Base-by-base conservation (phyloP, 2,113 vertebrate species). In the Toxotes chatareus region DNA sequence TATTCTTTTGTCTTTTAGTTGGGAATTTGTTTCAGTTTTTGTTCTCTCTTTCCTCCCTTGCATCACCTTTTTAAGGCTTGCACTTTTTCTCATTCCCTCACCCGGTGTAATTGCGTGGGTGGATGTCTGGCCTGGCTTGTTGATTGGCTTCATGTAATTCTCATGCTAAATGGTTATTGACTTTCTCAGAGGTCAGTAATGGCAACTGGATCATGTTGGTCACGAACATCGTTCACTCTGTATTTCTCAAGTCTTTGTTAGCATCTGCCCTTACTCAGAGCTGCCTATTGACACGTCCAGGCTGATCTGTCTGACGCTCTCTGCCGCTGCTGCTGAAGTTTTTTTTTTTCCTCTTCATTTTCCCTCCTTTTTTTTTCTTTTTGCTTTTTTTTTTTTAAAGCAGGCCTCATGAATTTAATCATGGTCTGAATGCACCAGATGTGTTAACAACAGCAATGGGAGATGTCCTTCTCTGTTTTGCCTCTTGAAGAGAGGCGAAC, bases 121-220 rank as follows among this genome's bases (percentile, higher is more conserved):
- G 60, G 76, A 56, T 72, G 64, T 84, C 62, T 67, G 31, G 19
- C 27, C 38, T 4, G 9, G 27, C 73, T 49, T 8, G 68, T 56
- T 80, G 79, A 74, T 71, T 80, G 67, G 51, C 71, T 60, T 84
- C 73, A 19, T 86, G 72, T 83, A 66, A 84, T 85, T 89, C 63
- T 81, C 85, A 72, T n/a, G 27, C 60, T 87, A 84, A 90, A 90
- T 73, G 78, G 34, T 88, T 83, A 85, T 89, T 19, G 85, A 88
- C 88, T 79, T 2, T 9, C 63, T 67, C 47, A 2, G 66, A 46
- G 79, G 81, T 85, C 86, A 80, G 42, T 86, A 82, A 82, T 27
- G 68, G 73, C 72, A 72, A 57, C 77, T 78, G 75, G 53, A 87
- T 86, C 14, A 46, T 36, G 83, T 86, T 79, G 73, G 76, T 88